A percentile compares a stretch with the other conserved stretches of the same genome.
phyloP scores from a whole-genome alignment of 2,797 vertebrate species.

The Crax fasciolata region DNA sequence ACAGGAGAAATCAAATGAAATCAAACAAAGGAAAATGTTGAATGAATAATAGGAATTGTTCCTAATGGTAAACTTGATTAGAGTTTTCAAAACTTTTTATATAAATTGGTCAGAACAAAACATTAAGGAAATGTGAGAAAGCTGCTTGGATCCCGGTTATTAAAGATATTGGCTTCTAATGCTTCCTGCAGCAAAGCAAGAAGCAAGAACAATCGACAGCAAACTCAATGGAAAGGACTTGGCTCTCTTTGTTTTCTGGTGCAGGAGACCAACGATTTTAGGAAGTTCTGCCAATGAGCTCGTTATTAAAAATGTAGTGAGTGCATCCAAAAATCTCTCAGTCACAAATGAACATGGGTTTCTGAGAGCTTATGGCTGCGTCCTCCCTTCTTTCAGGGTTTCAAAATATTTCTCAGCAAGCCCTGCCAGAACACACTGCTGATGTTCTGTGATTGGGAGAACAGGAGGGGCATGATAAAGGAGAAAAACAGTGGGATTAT shows the following conservation, averaged over 20 bases:
- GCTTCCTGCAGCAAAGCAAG: constrained; percentile 48
- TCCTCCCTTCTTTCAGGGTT: neutral
- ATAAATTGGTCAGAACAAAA: constrained; percentile 5
- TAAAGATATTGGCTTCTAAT: constrained; percentile 14
- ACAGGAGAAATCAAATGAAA: neutral
- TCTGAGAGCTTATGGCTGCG: neutral
- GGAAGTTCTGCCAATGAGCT: constrained; percentile 45
- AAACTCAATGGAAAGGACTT: constrained; percentile 23
- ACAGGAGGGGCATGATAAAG: neutral
- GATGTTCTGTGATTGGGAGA: fast-evolving
- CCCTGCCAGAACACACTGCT: neutral
- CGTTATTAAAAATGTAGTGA: constrained; percentile 8
- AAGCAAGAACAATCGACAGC: neutral
- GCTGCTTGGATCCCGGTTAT: neutral
- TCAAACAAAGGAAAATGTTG: neutral
- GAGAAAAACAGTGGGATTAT: neutral
- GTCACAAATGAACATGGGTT: neutral
- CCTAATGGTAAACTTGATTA: neutral
- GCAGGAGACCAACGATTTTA: constrained; percentile 19
- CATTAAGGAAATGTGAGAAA: constrained; percentile 17
- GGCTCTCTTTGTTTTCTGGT: constrained; percentile 39
- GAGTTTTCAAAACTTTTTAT: constrained; percentile 2
- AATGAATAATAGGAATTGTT: constrained; percentile 4
- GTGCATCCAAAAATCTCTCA: constrained; percentile 34
- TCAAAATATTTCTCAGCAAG: constrained; percentile 15